Evolutionary conservation across 2,888 invertebrate genomes (phyloP), one percentile per base, ranked within the genome.

Genomic region (Diarsia rubi): DNA sequence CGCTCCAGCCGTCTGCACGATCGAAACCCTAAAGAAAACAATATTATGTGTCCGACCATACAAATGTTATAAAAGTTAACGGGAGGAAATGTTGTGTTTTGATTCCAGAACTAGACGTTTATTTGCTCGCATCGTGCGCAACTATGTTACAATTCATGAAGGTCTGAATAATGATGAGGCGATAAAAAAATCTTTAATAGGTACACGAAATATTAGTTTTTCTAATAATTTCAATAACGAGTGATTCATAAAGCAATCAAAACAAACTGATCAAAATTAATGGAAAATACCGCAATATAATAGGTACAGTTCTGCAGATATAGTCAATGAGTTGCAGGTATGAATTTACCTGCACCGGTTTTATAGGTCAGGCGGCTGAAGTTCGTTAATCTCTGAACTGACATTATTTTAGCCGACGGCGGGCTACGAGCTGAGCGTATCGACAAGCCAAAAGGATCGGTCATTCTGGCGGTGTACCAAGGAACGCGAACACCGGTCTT

Each of bases 381-480:
- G 96, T 96, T 95, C 96, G 95, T 96, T 96, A 95, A 93, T 96
- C 96, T 96, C 94, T 94, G 93, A 94, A 95, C 94, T 94, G 95
- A 95, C 95, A 95, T 96, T 96, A 96, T 95, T 96, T 95, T 94
- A 91, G 92, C 93, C 93, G 91, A 90, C 94, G 92, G 91, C 91
- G 93, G 92, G 93, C 93, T 92, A 91, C 91, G 91, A 93, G 91
- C 92, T 92, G 77, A 52, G 91, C 91, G 92, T 93, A 95, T 94
- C 95, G 94, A 95, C 94, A 95, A 94, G 96, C 96, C 96, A 96
- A 96, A 95, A 96, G 95, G 95, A 95, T 94, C 94, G 94, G 93
- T 92, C 93, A 92, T 96, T 96, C 95, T 96, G 96, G 96, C 96
- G 89, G 91, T 91, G 95, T 95, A 96, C 96, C 96, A 96, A 96